Evolutionary conservation across 2,888 invertebrate genomes (phyloP).

Genomic region (Ernsta delagoae): DNA sequence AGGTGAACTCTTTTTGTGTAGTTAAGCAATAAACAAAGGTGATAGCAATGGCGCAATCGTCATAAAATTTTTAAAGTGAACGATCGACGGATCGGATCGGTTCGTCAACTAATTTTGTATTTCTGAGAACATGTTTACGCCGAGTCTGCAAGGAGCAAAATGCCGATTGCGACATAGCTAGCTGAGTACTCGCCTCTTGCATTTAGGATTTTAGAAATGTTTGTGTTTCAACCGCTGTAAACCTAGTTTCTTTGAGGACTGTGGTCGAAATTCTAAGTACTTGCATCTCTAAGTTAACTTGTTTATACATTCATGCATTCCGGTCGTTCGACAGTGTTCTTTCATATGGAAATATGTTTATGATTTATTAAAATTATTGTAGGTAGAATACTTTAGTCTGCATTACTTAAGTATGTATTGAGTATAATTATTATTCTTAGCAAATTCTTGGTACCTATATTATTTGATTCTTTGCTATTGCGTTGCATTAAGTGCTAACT

Average conservation of each 20-base stretch:
- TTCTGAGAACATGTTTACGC: constrained; percentile 71
- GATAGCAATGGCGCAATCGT: constrained; percentile 17
- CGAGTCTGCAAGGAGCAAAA: constrained; percentile 64
- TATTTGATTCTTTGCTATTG: not conserved
- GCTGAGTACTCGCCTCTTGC: constrained; percentile 58
- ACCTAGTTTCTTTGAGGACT: constrained; percentile 69
- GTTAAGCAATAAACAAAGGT: not conserved
- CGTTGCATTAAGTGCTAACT: not conserved
- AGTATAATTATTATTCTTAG: not conserved
- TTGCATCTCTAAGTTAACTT: constrained; percentile 25
- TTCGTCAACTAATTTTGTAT: constrained; percentile 58
- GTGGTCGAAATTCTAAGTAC: constrained; percentile 13
- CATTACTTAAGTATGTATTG: not conserved
- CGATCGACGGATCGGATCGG: constrained; percentile 35
- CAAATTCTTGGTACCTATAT: no score
- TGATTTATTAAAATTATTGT: constrained; percentile 10
- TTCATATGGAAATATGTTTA: constrained; percentile 19
- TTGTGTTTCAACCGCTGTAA: constrained; percentile 74
- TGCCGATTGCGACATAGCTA: constrained; percentile 68
- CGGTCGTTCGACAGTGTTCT: constrained; percentile 3
- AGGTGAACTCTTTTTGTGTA: constrained; percentile 15
- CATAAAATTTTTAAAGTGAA: constrained; percentile 24
- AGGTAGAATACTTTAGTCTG: not conserved
- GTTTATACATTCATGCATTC: constrained; percentile 16
- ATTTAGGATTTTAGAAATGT: constrained; percentile 75